Evolutionary conservation across 1,140 invertebrate genomes (phyloP).

Genomic region (Dendroctonus ponderosae): DNA sequence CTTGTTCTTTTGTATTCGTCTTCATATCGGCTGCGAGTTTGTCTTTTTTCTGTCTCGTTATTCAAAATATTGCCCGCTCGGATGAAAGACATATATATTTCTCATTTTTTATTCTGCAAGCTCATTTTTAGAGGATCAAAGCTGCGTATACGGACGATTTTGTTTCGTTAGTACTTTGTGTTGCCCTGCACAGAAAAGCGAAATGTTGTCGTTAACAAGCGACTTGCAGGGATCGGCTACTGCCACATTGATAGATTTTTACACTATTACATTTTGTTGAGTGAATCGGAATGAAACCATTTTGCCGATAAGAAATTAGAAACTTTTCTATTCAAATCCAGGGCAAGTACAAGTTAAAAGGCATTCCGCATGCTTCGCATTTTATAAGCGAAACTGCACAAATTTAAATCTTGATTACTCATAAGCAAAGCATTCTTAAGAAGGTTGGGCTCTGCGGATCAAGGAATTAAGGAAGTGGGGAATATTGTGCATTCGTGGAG

Average conservation of each 20-base stretch:
- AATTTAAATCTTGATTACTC: too few relatives aligned
- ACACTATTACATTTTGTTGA: constrained; percentile 6
- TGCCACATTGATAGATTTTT: constrained; percentile 21
- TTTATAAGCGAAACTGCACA: too few relatives aligned
- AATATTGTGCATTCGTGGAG: too few relatives aligned
- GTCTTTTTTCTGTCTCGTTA: constrained; percentile 33
- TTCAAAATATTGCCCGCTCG: constrained; percentile 32
- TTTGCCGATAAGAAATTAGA: too few relatives aligned
- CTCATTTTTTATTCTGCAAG: constrained; percentile 27
- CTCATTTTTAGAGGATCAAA: constrained; percentile 31
- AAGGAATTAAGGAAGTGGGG: too few relatives aligned
- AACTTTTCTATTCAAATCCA: too few relatives aligned
- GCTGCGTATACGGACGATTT: constrained; percentile 26
- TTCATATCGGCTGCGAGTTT: constrained; percentile 28
- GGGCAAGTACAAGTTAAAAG: too few relatives aligned
- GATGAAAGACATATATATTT: constrained; percentile 32
- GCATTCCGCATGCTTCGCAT: too few relatives aligned
- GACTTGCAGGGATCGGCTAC: constrained; percentile 7
- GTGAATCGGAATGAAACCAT: constrained; percentile 1
- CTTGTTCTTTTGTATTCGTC: constrained; percentile 33
- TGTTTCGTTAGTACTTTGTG: constrained; percentile 23
- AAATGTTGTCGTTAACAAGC: constrained; percentile 30
- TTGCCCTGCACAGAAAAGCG: constrained; percentile 18
- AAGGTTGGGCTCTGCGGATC: too few relatives aligned
- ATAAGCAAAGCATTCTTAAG: too few relatives aligned